A percentile compares a stretch with the other conserved stretches of the same genome.
Conservation (phyloP, 2,797 vertebrate genomes). For the Glossophaga mutica region DNA sequence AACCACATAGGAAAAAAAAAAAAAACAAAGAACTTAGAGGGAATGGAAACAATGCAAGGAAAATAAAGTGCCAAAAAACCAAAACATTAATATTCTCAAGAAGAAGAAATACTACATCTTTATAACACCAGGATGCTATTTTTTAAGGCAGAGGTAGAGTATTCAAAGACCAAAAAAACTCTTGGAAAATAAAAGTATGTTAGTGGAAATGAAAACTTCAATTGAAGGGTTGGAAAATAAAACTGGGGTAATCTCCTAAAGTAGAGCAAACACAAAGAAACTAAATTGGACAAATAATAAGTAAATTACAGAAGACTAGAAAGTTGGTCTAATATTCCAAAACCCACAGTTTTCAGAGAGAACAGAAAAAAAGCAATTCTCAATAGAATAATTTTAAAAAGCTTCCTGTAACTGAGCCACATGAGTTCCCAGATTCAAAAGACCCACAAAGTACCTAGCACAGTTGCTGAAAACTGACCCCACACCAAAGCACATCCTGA, state of each 20-base stretch:
- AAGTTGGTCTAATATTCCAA: not conserved
- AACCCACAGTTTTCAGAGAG: not conserved
- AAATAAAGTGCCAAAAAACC: not conserved
- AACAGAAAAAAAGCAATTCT: not conserved
- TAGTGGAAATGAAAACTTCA: slow-evolving; percentile 18
- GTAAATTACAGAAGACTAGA: not conserved
- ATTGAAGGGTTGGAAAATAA: not conserved
- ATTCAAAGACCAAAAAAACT: not conserved
- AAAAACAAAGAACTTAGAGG: not conserved
- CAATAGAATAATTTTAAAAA: not conserved
- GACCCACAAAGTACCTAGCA: not conserved
- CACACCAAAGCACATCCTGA: not conserved
- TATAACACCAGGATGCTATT: not conserved
- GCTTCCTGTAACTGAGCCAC: not conserved
- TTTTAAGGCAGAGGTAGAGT: not conserved
- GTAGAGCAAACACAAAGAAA: not conserved
- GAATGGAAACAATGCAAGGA: not conserved
- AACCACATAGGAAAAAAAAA: not conserved
- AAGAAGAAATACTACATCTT: not conserved
- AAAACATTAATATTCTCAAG: not conserved
- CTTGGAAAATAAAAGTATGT: slow-evolving; percentile 23
- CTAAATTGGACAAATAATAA: not conserved
- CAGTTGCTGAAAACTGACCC: not conserved
- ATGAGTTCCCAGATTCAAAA: not conserved
- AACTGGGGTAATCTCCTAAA: not conserved